Conservation (phyloP, 2,797 vertebrate genomes). For the Peromyscus aztecus region DNA sequence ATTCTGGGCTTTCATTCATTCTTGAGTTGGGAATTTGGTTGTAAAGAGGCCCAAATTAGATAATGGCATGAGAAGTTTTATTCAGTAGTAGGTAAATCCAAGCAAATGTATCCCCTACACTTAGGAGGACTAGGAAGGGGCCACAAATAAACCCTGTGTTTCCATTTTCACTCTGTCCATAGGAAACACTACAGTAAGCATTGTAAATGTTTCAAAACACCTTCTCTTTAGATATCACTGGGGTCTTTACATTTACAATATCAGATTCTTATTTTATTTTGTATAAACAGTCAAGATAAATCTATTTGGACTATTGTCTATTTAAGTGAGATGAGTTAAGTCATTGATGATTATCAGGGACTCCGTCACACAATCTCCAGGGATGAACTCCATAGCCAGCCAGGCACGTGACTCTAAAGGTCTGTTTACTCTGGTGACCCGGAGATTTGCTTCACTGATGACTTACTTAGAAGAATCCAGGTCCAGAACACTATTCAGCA, state of each 20-base stretch:
- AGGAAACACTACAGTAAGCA: not conserved
- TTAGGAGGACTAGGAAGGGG: not conserved
- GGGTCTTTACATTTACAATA: slow-evolving; percentile 13
- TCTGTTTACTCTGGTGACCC: slow-evolving; percentile 49
- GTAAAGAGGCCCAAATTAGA: not conserved
- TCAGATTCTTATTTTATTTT: slow-evolving; percentile 31
- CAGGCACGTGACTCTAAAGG: not conserved
- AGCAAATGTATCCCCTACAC: not conserved
- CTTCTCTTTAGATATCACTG: not conserved
- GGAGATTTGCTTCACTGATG: slow-evolving; percentile 11
- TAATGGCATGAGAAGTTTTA: not conserved
- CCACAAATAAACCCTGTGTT: not conserved
- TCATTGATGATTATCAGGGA: not conserved
- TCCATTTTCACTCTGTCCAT: not conserved
- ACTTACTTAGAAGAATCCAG: not conserved
- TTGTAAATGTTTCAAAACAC: not conserved
- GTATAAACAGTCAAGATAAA: not conserved
- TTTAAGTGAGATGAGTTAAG: not conserved
- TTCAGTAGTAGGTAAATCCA: not conserved
- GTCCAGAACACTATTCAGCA: not conserved
- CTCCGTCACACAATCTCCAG: not conserved
- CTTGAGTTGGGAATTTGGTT: not conserved
- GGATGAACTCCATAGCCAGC: slow-evolving; percentile 44
- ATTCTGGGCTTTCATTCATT: not conserved
- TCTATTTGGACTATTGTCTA: not conserved